These are phyloP conservation scores for Euleptes europaea DNA, from an alignment of 2,113 vertebrate genomes.

Conservation along the genomic window DNA sequence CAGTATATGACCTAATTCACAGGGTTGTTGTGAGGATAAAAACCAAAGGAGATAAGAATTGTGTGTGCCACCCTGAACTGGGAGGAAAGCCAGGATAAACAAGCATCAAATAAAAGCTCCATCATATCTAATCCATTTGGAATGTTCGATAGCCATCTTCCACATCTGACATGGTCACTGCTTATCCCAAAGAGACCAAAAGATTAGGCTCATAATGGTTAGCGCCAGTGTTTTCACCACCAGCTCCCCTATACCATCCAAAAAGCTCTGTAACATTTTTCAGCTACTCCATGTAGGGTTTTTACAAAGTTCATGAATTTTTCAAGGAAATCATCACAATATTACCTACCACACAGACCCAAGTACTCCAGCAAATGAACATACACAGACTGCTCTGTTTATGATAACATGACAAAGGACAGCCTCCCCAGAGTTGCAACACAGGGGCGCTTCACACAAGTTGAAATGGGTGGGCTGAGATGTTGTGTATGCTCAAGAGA, in stretches of 20 bases:
- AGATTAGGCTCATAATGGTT: not conserved
- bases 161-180: not conserved
- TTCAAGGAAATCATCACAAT: not conserved
- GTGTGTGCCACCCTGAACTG: no score
- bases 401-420: slow-evolving; percentile 31
- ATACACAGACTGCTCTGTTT: slow-evolving; percentile 29
- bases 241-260: not conserved
- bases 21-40: no score
- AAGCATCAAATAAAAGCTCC: no score
- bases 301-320: slow-evolving; percentile 6
- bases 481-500: not conserved
- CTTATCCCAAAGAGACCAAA: not conserved
- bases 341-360: not conserved
- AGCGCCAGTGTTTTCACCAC: not conserved
- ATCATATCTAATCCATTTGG: not conserved
- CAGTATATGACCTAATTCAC: no score
- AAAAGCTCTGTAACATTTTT: not conserved
- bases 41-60: no score
- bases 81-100: no score
- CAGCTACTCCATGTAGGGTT: not conserved
- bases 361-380: not conserved
- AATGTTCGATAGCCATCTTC: not conserved
- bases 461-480: not conserved
- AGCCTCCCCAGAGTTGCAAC: not conserved
- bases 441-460: slow-evolving; percentile 32